Evolutionary conservation across 2,888 invertebrate genomes (phyloP).

Genomic region (Hydraecia micacea): DNA sequence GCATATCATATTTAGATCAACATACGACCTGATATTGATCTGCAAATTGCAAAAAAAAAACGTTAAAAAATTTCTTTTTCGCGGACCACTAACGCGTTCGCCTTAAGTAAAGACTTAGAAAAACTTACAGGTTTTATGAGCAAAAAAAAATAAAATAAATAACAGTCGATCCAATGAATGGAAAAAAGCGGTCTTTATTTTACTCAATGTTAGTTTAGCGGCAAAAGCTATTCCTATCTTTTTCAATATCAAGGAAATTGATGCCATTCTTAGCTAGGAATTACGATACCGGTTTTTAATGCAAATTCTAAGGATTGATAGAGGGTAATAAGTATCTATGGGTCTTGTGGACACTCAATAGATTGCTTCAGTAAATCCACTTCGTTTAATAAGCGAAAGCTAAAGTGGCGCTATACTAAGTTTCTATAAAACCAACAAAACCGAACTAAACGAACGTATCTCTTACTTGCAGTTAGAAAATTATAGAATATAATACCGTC

Average conservation of each 20-base stretch:
- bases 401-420: not conserved
- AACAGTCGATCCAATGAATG: not conserved
- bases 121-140: not conserved
- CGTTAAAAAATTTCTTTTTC: too few species aligned
- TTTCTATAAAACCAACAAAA: not conserved
- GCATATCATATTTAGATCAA: too few species aligned
- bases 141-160: not conserved
- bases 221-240: conserved; percentile 31
- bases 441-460: not conserved
- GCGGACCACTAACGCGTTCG: too few species aligned
- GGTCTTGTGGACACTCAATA: conserved; percentile 21
- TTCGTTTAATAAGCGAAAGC: not conserved
- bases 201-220: conserved; percentile 28
- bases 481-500: not conserved
- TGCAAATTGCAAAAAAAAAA: too few species aligned
- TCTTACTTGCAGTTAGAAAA: not conserved
- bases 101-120: not conserved
- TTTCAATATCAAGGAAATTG: conserved; percentile 54
- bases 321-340: conserved; percentile 59
- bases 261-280: conserved; percentile 40
- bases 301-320: conserved; percentile 62
- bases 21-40: too few species aligned
- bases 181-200: conserved; percentile 6
- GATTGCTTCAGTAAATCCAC: conserved; percentile 43
- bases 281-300: conserved; percentile 54